Percentiles rank a stretch among this genome's conserved stretches.
phyloP scores from a whole-genome alignment of 2,797 vertebrate genomes.

The Tadarida brasiliensis region DNA sequence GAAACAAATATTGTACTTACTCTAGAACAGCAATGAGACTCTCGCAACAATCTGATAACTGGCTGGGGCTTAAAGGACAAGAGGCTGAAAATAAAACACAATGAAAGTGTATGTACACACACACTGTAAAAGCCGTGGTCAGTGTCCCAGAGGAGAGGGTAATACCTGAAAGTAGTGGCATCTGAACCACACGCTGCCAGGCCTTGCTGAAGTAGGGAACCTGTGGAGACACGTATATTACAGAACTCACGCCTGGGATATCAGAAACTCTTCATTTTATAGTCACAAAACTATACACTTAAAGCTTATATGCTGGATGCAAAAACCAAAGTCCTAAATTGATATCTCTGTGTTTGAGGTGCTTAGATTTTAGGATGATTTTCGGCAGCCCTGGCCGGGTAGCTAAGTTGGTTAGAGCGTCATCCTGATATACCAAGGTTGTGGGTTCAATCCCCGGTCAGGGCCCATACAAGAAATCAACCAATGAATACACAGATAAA shows the following conservation, averaged over 20 bases:
- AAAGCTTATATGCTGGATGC: not conserved
- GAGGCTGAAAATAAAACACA: slow-evolving; percentile 89
- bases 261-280: accelerated
- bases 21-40: slow-evolving; percentile 94
- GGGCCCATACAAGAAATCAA: no score
- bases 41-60: slow-evolving; percentile 91
- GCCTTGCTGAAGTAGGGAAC: slow-evolving; percentile 88
- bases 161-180: slow-evolving; percentile 94
- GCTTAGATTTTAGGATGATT: not conserved
- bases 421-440: no score
- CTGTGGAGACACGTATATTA: slow-evolving; percentile 72
- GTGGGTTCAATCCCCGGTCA: no score
- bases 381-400: not conserved
- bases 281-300: not conserved
- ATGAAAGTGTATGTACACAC: not conserved
- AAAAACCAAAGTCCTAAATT: not conserved
- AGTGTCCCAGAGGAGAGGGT: not conserved
- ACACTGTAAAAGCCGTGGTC: not conserved
- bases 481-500: no score
- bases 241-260: not conserved
- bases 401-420: not conserved
- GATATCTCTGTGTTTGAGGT: not conserved
- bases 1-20: slow-evolving; percentile 87
- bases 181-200: slow-evolving; percentile 93
- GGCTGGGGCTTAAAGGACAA: slow-evolving; percentile 91